Percentiles rank a stretch among this genome's conserved stretches.
Evolutionary conservation across 2,888 invertebrate species (phyloP).

Genomic region (Lycocerus yunnanus): DNA sequence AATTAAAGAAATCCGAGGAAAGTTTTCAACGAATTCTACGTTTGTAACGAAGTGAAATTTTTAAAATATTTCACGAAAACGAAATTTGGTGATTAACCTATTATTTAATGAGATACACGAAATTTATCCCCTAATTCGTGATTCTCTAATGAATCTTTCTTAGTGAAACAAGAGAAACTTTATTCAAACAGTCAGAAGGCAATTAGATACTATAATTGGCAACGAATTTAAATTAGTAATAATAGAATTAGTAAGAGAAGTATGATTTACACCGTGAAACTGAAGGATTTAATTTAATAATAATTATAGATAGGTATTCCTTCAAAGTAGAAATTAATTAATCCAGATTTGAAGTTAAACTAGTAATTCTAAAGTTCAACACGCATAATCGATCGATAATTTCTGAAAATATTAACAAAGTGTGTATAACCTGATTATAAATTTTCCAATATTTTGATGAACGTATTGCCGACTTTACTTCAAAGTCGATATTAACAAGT

Average conservation of each 20-base stretch:
- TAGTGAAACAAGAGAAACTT: conserved; percentile 3
- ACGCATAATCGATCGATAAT: background rate
- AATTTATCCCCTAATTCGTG: background rate
- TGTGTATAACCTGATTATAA: background rate
- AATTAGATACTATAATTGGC: conserved; percentile 17
- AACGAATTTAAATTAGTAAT: conserved; percentile 16
- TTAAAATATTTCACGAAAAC: background rate
- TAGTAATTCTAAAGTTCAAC: background rate
- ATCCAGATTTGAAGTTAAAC: conserved; percentile 5
- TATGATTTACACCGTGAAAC: conserved; percentile 6
- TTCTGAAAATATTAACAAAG: background rate
- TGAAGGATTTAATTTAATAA: conserved; percentile 23
- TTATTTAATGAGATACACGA: background rate
- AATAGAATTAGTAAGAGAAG: conserved; percentile 10
- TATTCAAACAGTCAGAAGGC: conserved; percentile 12
- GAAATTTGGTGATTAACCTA: background rate
- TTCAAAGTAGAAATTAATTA: conserved; percentile 16
- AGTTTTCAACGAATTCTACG: background rate
- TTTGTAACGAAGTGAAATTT: background rate
- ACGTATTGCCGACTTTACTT: background rate
- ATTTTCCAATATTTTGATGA: background rate
- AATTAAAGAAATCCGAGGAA: background rate
- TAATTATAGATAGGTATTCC: conserved; percentile 12
- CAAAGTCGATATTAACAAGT: background rate
- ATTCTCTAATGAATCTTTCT: background rate